Percentiles rank a stretch among this genome's conserved stretches.
phyloP scores from a whole-genome alignment of 2,797 vertebrate species.

The Limosa lapponica region DNA sequence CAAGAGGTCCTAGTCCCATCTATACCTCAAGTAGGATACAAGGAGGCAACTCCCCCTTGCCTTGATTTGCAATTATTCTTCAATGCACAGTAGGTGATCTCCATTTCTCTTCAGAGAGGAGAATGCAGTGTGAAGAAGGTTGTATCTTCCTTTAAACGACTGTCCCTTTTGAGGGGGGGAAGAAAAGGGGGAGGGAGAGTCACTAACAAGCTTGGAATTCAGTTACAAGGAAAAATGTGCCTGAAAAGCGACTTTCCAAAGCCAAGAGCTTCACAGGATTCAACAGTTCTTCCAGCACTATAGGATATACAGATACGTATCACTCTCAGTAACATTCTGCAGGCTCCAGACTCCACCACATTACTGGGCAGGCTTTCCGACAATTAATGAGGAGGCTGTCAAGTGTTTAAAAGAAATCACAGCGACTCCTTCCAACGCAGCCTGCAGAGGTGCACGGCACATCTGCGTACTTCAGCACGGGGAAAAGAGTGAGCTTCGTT shows the following conservation, averaged over 20 bases:
- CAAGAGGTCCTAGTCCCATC: background rate
- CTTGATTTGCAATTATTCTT: background rate
- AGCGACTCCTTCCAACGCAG: background rate
- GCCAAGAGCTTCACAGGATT: conserved; percentile 14
- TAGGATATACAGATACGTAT: conserved; percentile 6
- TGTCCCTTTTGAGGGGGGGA: background rate
- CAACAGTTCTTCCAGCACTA: background rate
- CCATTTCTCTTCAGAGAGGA: background rate
- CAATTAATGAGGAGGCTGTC: conserved; percentile 24
- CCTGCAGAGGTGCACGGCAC: background rate
- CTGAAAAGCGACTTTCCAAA: conserved; percentile 29
- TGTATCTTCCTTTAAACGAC: background rate
- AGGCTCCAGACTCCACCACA: background rate
- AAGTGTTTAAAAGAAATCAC: conserved; percentile 28
- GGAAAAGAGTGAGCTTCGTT: background rate
- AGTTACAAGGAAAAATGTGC: conserved; percentile 17
- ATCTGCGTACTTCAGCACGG: background rate
- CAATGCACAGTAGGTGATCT: background rate
- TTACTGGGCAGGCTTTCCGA: background rate
- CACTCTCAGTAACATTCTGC: conserved; percentile 30
- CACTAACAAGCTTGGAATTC: background rate
- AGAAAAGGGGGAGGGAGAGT: background rate
- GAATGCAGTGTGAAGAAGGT: rapidly evolving
- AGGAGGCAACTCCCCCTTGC: background rate
- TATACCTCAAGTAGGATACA: background rate